A percentile compares a stretch with the other conserved stretches of the same genome.
Evolutionary conservation across 2,888 invertebrate species (phyloP).

Genomic region (Liodrosophila aerea): DNA sequence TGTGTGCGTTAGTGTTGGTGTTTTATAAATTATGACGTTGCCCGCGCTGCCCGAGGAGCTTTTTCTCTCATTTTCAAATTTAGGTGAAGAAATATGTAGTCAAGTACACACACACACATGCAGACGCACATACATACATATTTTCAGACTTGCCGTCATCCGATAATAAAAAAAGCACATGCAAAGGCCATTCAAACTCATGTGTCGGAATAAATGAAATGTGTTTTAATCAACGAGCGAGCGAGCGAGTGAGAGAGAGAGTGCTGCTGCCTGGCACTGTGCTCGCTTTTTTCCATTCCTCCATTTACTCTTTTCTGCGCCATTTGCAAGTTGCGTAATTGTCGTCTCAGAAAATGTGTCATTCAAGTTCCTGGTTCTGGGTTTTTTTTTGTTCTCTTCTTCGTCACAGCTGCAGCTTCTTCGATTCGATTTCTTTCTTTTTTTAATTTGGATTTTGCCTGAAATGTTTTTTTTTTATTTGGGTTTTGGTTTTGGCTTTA

Average conservation of each 20-base stretch:
- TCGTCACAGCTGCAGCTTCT: too few species aligned
- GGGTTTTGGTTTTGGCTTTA: constrained; percentile 39
- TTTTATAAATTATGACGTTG: constrained; percentile 75
- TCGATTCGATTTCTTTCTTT: not conserved
- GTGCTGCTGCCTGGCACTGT: constrained; percentile 6
- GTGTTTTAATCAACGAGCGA: constrained; percentile 35
- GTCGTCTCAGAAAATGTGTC: constrained; percentile 72
- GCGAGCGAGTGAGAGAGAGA: constrained; percentile 48
- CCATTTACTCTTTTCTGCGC: constrained; percentile 42
- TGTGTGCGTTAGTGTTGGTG: constrained; percentile 29
- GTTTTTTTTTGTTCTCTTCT: constrained; percentile 13
- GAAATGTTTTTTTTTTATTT: not conserved
- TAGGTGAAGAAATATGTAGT: constrained; percentile 57
- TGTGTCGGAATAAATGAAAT: constrained; percentile 1
- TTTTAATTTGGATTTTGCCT: not conserved
- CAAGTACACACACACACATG: constrained; percentile 32
- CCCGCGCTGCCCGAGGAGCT: constrained; percentile 51
- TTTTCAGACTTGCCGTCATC: constrained; percentile 61
- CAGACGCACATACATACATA: constrained; percentile 32
- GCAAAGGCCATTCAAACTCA: constrained; percentile 62
- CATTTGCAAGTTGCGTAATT: constrained; percentile 77
- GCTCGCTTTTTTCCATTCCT: not conserved
- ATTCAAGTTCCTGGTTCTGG: constrained; percentile 66
- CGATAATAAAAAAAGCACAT: constrained; percentile 72
- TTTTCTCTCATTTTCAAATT: constrained; percentile 51